Conservation (phyloP, 2,113 vertebrate species). For the Colaptes auratus region DNA sequence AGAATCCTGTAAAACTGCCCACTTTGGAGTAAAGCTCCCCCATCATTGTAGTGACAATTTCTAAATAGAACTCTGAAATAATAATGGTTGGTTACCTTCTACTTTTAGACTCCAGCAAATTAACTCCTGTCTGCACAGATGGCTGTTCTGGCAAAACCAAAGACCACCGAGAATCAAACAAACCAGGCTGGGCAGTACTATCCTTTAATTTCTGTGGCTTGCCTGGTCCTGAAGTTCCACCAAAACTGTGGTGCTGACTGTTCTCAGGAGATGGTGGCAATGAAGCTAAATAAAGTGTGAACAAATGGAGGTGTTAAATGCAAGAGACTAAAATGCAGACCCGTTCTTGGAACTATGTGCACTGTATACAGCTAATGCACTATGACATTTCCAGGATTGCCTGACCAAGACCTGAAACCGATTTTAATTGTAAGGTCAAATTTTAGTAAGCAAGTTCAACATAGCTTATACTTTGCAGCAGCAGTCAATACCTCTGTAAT, state of each 20-base stretch:
- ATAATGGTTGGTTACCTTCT: slow-evolving; percentile 69
- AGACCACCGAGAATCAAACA: slow-evolving; percentile 59
- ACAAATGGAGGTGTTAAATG: not conserved
- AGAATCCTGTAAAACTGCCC: slow-evolving; percentile 68
- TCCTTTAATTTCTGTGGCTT: slow-evolving; percentile 54
- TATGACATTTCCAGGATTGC: not conserved
- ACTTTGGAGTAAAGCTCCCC: slow-evolving; percentile 51
- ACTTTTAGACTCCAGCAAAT: slow-evolving; percentile 71
- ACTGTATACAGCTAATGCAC: not conserved
- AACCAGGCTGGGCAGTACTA: slow-evolving; percentile 7
- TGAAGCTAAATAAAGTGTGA: slow-evolving; percentile 3
- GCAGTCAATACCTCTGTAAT: not conserved
- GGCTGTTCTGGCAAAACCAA: slow-evolving; percentile 64
- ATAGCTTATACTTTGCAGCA: not conserved
- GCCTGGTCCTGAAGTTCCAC: slow-evolving; percentile 23
- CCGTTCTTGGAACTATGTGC: not conserved
- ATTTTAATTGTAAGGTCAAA: not conserved
- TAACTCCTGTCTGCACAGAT: slow-evolving; percentile 72
- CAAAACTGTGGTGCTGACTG: slow-evolving; percentile 38
- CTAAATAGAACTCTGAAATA: slow-evolving; percentile 77
- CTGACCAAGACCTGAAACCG: not conserved
- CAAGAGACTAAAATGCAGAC: not conserved
- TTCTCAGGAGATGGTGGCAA: slow-evolving; percentile 13
- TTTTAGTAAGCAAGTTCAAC: not conserved
- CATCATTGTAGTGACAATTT: slow-evolving; percentile 62